A percentile compares a stretch with the other conserved stretches of the same genome.
These are phyloP conservation scores for Chaetophractus vellerosus DNA, from an alignment of 2,797 vertebrate genomes.

Conservation along the genomic window DNA sequence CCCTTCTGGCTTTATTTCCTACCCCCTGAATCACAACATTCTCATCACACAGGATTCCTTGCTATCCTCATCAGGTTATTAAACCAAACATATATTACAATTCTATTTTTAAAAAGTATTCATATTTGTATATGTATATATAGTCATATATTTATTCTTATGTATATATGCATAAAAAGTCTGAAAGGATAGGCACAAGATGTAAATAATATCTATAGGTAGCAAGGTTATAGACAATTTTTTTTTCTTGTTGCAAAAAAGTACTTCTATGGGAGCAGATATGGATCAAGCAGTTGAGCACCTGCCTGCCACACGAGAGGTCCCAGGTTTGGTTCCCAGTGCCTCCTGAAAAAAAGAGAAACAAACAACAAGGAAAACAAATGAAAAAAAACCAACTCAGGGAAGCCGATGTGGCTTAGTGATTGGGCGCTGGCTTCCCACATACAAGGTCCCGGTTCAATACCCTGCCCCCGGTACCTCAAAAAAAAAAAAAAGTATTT, in stretches of 20 bases:
- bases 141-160: neutral
- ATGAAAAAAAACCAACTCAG: too few relatives aligned
- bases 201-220: neutral
- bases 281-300: too few relatives aligned
- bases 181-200: conserved; percentile 25
- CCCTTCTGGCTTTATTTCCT: neutral
- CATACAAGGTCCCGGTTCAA: too few relatives aligned
- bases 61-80: neutral
- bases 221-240: conserved; percentile 40
- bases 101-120: neutral
- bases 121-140: neutral
- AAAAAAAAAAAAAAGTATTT: conserved; percentile 12
- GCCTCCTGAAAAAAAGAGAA: too few relatives aligned
- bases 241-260: neutral
- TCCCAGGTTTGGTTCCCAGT: too few relatives aligned
- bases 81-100: neutral
- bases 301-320: too few relatives aligned
- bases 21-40: neutral
- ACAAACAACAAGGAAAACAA: too few relatives aligned
- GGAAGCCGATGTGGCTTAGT: too few relatives aligned
- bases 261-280: neutral
- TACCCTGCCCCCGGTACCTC: too few relatives aligned
- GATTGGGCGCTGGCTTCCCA: too few relatives aligned
- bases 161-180: neutral
- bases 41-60: neutral